These are phyloP conservation scores for Neuroscelio doddi DNA, from an alignment of 2,888 invertebrate genomes.

Conservation along the genomic window DNA sequence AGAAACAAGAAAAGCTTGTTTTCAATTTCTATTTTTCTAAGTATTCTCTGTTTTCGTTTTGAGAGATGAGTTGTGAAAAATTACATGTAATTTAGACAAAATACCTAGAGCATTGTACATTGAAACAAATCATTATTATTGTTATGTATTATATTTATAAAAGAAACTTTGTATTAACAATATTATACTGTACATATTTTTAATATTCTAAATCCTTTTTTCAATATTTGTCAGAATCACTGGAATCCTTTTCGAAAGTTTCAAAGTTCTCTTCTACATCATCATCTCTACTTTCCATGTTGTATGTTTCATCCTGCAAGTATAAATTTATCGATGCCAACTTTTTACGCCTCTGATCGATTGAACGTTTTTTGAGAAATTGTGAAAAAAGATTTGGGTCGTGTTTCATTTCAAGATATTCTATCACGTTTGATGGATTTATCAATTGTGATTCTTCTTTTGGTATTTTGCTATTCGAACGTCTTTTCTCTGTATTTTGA, in stretches of 20 bases:
- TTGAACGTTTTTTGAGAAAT: constrained; percentile 75
- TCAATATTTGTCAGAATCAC: constrained; percentile 4
- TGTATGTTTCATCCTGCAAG: constrained; percentile 51
- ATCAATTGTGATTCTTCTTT: no score
- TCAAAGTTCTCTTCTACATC: constrained; percentile 9
- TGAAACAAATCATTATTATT: constrained; percentile 11
- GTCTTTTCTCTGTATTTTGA: constrained; percentile 55
- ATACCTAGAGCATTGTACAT: not conserved
- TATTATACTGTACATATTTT: constrained; percentile 12
- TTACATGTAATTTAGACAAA: no score
- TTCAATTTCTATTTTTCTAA: not conserved
- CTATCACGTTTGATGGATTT: not conserved
- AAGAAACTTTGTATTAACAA: constrained; percentile 12
- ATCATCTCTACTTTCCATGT: constrained; percentile 46
- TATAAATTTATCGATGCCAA: constrained; percentile 45
- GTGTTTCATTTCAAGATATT: constrained; percentile 61
- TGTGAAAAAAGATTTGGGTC: constrained; percentile 73
- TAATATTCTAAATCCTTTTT: constrained; percentile 1
- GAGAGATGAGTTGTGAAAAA: no score
- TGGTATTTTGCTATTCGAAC: constrained; percentile 8
- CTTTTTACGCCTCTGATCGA: constrained; percentile 56
- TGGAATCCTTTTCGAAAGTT: constrained; percentile 4
- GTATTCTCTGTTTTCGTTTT: not conserved
- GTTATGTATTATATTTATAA: constrained; percentile 46
- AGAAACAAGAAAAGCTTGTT: not conserved